phyloP scores from a whole-genome alignment of 2,888 invertebrate species.

The Ellobium chinense region DNA sequence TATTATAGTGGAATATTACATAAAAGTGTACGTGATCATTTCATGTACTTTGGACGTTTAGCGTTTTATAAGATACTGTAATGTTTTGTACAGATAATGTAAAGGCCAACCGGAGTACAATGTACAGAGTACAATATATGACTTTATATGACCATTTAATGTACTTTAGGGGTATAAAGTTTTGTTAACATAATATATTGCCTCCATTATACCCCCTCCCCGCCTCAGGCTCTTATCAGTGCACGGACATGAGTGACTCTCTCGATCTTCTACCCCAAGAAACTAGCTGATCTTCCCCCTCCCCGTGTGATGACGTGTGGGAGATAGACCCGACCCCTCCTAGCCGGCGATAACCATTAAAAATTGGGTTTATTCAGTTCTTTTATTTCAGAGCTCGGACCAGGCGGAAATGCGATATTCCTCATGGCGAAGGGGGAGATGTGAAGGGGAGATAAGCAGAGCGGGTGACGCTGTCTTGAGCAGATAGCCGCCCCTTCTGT shows the following conservation, averaged over 20 bases:
- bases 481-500: slow-evolving; percentile 38
- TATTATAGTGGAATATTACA: too few species aligned
- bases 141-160: too few species aligned
- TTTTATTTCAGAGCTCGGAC: slow-evolving; percentile 31
- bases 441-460: slow-evolving; percentile 1
- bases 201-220: background rate
- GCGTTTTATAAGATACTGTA: too few species aligned
- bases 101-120: too few species aligned
- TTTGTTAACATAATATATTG: slow-evolving; percentile 24
- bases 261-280: background rate
- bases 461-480: slow-evolving; percentile 43
- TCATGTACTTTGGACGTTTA: too few species aligned
- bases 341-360: slow-evolving; percentile 26
- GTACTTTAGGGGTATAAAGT: too few species aligned
- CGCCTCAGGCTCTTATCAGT: background rate
- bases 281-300: slow-evolving; percentile 23
- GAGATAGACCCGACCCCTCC: slow-evolving; percentile 20
- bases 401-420: slow-evolving; percentile 42
- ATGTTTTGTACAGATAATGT: too few species aligned
- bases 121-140: too few species aligned
- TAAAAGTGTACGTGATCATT: too few species aligned
- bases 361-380: slow-evolving; percentile 38
- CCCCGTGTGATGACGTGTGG: slow-evolving; percentile 18
- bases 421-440: slow-evolving; percentile 24
- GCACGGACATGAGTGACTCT: slow-evolving; percentile 3